Conservation (phyloP, 1,140 invertebrate species). For the Holcopasites calliopsidis region DNA sequence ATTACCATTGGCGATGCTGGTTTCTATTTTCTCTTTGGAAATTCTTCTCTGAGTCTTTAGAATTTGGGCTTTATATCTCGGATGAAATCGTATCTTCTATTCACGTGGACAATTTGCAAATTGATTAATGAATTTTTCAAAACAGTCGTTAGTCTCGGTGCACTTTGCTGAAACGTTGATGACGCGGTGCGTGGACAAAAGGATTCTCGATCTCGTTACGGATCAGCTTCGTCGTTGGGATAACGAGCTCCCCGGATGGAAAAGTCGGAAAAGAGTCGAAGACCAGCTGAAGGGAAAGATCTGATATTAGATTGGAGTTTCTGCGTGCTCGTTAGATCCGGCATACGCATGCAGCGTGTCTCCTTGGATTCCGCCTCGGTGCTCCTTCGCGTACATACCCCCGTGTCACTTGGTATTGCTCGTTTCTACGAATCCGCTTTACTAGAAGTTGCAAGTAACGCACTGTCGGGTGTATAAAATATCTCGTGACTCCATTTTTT, state of each 20-base stretch:
- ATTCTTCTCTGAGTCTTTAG: background rate
- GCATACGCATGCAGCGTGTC: conserved; percentile 59
- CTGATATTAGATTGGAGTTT: conserved; percentile 56
- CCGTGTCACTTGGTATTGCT: conserved; percentile 5
- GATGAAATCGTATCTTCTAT: background rate
- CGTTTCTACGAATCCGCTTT: conserved; percentile 5
- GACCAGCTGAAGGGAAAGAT: conserved; percentile 41
- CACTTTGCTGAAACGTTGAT: background rate
- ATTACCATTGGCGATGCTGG: too few relatives aligned
- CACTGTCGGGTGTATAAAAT: too few relatives aligned
- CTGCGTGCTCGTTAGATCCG: conserved; percentile 55
- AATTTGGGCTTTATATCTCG: too few relatives aligned
- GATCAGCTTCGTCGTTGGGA: conserved; percentile 14
- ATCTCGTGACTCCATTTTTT: too few relatives aligned
- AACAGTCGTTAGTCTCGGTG: conserved; percentile 16
- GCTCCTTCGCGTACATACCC: background rate
- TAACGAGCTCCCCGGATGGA: conserved; percentile 27
- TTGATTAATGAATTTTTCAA: background rate
- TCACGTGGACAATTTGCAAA: conserved; percentile 3
- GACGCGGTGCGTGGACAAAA: conserved; percentile 7
- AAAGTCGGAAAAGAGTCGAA: conserved; percentile 41
- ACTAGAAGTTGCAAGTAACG: background rate
- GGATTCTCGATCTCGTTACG: conserved; percentile 28
- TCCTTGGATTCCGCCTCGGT: conserved; percentile 55
- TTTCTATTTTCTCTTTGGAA: background rate